Conservation (phyloP, 2,888 invertebrate genomes). For the Antitype chi region DNA sequence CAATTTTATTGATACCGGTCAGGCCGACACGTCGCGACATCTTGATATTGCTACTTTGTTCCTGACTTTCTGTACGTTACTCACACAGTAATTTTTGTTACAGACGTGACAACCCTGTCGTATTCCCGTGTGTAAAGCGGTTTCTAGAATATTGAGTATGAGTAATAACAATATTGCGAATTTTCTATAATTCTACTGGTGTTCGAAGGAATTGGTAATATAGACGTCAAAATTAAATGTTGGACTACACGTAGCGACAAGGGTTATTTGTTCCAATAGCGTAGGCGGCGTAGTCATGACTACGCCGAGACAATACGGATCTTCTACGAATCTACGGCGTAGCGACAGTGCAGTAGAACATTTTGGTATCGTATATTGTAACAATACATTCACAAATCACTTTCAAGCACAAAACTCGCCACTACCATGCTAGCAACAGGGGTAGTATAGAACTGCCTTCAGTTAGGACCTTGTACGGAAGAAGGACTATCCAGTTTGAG, state of each 20-base stretch:
- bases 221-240: not conserved
- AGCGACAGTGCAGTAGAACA: not conserved
- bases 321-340: slow-evolving; percentile 11
- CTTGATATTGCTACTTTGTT: slow-evolving; percentile 60
- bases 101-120: slow-evolving; percentile 29
- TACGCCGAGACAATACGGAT: not conserved
- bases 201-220: not conserved
- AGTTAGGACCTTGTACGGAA: no score
- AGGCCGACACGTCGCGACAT: slow-evolving; percentile 57
- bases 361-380: no score
- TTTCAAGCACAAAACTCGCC: no score
- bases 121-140: slow-evolving; percentile 8
- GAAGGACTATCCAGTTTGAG: no score
- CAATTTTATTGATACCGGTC: slow-evolving; percentile 70
- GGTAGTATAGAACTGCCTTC: no score
- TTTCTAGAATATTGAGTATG: slow-evolving; percentile 18
- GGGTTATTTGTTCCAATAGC: slow-evolving; percentile 13
- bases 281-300: slow-evolving; percentile 14
- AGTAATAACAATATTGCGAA: not conserved
- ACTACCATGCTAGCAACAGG: no score
- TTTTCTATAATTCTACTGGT: not conserved
- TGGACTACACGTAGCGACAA: not conserved
- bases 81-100: slow-evolving; percentile 42
- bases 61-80: slow-evolving; percentile 4
- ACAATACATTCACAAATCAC: no score